Base-by-base conservation (phyloP, 2,888 invertebrate genomes). In the Zaprionus lineosus region DNA sequence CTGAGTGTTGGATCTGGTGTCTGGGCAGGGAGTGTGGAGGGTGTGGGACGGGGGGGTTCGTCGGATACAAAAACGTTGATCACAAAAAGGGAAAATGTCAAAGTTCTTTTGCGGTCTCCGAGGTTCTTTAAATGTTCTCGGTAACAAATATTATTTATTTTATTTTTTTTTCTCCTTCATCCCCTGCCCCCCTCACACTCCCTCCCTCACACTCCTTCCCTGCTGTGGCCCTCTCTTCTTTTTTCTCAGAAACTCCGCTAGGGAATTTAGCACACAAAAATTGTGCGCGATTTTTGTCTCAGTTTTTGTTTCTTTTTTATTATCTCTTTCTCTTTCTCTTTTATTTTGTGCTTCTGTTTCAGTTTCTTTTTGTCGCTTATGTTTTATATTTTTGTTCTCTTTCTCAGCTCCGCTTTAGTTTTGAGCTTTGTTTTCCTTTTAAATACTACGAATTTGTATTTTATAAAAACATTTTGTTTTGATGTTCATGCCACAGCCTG, bases 101-200 rank as follows among this genome's bases (percentile, higher is more conserved):
- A 84, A 81, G 83, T 77, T 75, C 75, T 79, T 66, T 68, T 83
- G 77, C 69, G 81, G 81, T 83, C 81, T 83, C 65, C 65, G 72
- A 81, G 75, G 77, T 84, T 82, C 84, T 74, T 82, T 74, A 75
- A 82, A 84, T 83, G 82, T 82, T 79, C 76, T 69, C 37, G 59
- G 56, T 65, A 81, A 74, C 70, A 63, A 48, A 59, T 50, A 48
- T n/a, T n/a, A 18, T 55, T 36, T 50, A 31, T 36, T 46, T 11
- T 26, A 9, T 31, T 51, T 39, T 50, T 43, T 39, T 56, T 69
- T 70, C 67, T 72, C 16, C 53, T 7, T 43, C 11, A 11, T 48
- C 39, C 15, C n/a, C n/a, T n/a, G n/a, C n/a, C n/a, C n/a, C n/a
- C n/a, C n/a, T n/a, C n/a, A n/a, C n/a, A n/a, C n/a, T n/a, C n/a